A percentile compares a stretch with the other conserved stretches of the same genome.
Evolutionary conservation across 2,888 invertebrate genomes (phyloP).

Genomic region (Trilocha varians): DNA sequence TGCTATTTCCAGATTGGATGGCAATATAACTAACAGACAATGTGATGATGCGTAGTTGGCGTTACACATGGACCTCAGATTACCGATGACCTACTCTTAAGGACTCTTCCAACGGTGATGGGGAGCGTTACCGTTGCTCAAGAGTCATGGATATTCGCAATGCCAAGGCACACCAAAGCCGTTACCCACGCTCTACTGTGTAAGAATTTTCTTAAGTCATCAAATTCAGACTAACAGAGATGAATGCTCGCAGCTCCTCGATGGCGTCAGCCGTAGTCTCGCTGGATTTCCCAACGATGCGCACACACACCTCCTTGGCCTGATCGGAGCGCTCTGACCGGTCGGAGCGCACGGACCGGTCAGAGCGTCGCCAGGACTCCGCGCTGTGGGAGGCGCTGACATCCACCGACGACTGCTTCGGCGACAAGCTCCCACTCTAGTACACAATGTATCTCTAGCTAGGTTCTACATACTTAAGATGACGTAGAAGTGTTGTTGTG

Average conservation of each 20-base stretch:
- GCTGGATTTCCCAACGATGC: conserved; percentile 35
- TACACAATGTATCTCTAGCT: conserved; percentile 36
- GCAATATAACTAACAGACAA: too few species aligned
- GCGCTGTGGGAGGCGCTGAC: conserved; percentile 22
- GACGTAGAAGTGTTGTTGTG: too few species aligned
- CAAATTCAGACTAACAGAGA: conserved; percentile 27
- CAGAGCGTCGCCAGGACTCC: conserved; percentile 13
- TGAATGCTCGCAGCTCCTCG: conserved; percentile 43
- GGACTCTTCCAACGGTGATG: too few species aligned
- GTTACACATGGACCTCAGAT: too few species aligned
- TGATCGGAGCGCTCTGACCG: conserved; percentile 1
- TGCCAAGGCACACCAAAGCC: not conserved
- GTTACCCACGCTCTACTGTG: not conserved
- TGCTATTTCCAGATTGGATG: too few species aligned
- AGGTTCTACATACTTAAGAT: too few species aligned
- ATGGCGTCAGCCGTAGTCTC: conserved; percentile 44
- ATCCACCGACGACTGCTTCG: conserved; percentile 25
- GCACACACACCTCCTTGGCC: conserved; percentile 22
- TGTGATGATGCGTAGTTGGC: too few species aligned
- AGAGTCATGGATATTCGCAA: not conserved
- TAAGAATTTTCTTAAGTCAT: not conserved
- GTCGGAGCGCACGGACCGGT: conserved; percentile 4
- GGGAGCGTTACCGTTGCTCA: too few species aligned
- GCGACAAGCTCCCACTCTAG: conserved; percentile 50
- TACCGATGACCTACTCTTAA: too few species aligned